Evolutionary conservation across 2,113 vertebrate genomes (phyloP).

Genomic region (Daboia siamensis): DNA sequence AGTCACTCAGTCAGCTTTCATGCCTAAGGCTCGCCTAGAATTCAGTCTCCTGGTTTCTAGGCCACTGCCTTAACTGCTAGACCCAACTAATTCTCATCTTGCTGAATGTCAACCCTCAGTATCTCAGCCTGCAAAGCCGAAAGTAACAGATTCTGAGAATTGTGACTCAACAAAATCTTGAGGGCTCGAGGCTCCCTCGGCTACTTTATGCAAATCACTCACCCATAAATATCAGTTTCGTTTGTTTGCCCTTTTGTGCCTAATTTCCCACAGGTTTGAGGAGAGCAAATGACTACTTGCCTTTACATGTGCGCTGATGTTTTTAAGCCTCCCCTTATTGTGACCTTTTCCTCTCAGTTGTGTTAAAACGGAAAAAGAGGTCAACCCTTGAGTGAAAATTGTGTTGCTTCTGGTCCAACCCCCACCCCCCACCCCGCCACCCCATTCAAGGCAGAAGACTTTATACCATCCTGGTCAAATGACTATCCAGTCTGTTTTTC

Average conservation of each 20-base stretch:
- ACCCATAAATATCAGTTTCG: background rate
- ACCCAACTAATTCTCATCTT: background rate
- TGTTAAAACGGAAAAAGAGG: background rate
- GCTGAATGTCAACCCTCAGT: background rate
- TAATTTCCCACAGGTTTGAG: background rate
- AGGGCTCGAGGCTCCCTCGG: background rate
- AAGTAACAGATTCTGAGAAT: background rate
- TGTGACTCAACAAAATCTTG: background rate
- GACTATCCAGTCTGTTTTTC: background rate
- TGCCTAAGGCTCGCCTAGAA: background rate
- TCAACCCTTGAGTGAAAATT: background rate
- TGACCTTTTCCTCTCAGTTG: background rate
- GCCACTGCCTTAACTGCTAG: background rate
- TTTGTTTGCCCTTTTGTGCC: no score
- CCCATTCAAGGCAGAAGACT: background rate
- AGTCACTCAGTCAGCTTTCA: background rate
- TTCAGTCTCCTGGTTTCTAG: background rate
- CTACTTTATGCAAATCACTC: background rate
- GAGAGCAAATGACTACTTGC: background rate
- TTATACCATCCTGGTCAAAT: background rate
- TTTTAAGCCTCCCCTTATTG: background rate
- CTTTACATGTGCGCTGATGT: background rate
- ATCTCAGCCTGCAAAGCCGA: background rate
- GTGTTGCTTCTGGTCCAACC: background rate
- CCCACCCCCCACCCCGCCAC: no score